Base-by-base conservation (phyloP, 2,888 invertebrate species). In the Pteria penguin region DNA sequence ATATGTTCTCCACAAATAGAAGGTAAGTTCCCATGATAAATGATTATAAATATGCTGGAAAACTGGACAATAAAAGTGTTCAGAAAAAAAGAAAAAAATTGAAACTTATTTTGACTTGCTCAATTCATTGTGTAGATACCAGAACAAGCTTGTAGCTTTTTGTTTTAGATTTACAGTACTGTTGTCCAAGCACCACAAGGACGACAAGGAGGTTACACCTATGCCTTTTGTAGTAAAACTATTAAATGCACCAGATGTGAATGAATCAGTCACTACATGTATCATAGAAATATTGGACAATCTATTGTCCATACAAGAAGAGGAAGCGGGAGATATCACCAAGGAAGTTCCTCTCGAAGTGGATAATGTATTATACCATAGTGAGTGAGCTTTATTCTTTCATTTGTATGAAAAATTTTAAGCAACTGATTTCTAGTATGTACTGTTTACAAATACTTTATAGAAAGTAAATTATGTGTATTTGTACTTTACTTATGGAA, bases 1-100 rank as follows among this genome's bases (percentile, higher is more conserved):
- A 94, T 32, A 93, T 94, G 0, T 98, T 97, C 97, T 95, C 96
- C 80, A 94, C 95, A 71, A 95, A 96, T 92, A 95, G 96, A 0
- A 94, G 95, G 91, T 93, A 90, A n/a, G n/a, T n/a, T n/a, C n/a
- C n/a, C n/a, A n/a, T n/a, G n/a, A n/a, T n/a, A n/a, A n/a, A n/a
- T n/a, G n/a, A n/a, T n/a, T n/a, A n/a, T n/a, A n/a, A n/a, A n/a
- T n/a, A n/a, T n/a, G n/a, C n/a, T n/a, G n/a, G n/a, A n/a, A n/a
- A n/a, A n/a, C n/a, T n/a, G n/a, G n/a, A n/a, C n/a, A n/a, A n/a
- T n/a, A n/a, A n/a, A n/a, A n/a, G n/a, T n/a, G n/a, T n/a, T n/a
- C n/a, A n/a, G n/a, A n/a, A n/a, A n/a, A n/a, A n/a, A n/a, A n/a
- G n/a, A n/a, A n/a, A n/a, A n/a, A n/a, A n/a, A n/a, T n/a, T n/a